Evolutionary conservation across 2,113 vertebrate species (phyloP).

Genomic region (Pituophis catenifer): DNA sequence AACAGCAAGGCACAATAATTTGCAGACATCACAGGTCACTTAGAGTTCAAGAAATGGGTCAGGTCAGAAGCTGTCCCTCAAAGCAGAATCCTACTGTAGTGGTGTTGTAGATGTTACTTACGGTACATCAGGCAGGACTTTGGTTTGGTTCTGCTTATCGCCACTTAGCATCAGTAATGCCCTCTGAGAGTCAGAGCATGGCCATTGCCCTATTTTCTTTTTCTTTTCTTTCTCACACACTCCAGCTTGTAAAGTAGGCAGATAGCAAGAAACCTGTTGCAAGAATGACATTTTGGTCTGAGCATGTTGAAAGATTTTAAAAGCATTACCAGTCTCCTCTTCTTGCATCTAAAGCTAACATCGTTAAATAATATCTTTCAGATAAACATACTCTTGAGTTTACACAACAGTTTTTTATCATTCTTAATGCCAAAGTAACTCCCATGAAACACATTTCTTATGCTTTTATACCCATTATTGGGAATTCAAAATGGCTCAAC

Average conservation of each 20-base stretch:
- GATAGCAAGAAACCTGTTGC: conserved; percentile 86
- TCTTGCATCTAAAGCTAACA: neutral
- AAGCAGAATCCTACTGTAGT: conserved; percentile 58
- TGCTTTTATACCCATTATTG: neutral
- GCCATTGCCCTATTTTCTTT: conserved; percentile 59
- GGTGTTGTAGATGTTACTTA: conserved; percentile 76
- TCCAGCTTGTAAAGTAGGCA: conserved; percentile 75
- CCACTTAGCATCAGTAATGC: conserved; percentile 74
- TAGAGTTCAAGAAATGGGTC: conserved; percentile 69
- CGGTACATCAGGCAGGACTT: conserved; percentile 72
- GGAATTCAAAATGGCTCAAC: neutral
- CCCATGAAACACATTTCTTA: neutral
- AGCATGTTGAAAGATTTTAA: conserved; percentile 5
- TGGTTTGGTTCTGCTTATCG: conserved; percentile 68
- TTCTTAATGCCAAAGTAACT: neutral
- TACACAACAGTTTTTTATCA: neutral
- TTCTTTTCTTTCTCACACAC: conserved; percentile 42
- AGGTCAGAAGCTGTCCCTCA: conserved; percentile 64
- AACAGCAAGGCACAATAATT: conserved; percentile 56
- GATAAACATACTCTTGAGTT: neutral
- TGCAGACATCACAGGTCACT: conserved; percentile 62
- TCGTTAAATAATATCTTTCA: neutral
- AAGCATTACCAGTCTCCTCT: conserved; percentile 12
- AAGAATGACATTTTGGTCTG: conserved; percentile 44
- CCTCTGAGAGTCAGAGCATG: conserved; percentile 67